These are phyloP conservation scores for Pycnonotus jocosus DNA, from an alignment of 2,113 vertebrate species.

Conservation along the genomic window DNA sequence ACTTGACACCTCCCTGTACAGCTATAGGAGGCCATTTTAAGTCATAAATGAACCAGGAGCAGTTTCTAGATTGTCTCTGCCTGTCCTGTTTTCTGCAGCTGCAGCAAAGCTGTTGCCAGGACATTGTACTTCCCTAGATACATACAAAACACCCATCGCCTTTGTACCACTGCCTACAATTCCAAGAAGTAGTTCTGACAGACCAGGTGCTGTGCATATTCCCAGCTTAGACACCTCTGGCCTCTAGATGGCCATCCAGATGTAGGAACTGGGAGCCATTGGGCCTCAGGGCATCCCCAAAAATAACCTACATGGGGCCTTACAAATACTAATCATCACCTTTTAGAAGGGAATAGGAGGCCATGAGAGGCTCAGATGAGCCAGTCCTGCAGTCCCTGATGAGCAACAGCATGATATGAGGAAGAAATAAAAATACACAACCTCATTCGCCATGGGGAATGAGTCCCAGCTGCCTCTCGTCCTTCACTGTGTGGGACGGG, in stretches of 20 bases:
- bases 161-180: neutral
- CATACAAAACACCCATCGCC: neutral
- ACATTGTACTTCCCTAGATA: neutral
- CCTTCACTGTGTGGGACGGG: neutral
- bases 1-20: neutral
- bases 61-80: neutral
- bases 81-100: fast-evolving
- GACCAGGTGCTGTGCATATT: neutral
- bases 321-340: neutral
- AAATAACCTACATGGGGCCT: neutral
- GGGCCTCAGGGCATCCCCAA: too few species aligned
- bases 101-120: neutral
- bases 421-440: neutral
- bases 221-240: neutral
- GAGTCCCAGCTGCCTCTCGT: neutral
- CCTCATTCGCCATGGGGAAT: neutral
- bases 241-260: neutral
- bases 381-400: neutral
- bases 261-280: fast-evolving
- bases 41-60: neutral
- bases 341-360: neutral
- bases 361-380: neutral
- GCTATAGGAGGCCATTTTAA: neutral
- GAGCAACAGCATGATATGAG: neutral
- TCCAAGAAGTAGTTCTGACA: neutral